Evolutionary conservation across 1,140 invertebrate species (phyloP), one percentile per base, ranked within the genome.

Genomic region (Bombus superbus): DNA sequence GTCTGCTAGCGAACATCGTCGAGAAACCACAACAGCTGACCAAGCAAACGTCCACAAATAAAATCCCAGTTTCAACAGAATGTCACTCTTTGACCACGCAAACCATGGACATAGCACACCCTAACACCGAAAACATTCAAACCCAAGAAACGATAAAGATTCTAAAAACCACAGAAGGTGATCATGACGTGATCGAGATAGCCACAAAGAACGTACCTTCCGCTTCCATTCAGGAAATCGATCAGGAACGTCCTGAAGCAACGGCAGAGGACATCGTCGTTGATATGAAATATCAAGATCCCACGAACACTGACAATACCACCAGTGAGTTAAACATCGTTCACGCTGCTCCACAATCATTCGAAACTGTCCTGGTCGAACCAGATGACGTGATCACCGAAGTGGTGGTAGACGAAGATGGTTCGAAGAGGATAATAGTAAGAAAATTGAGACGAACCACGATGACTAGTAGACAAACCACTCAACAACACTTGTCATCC

Each of bases 361-460:
- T 98, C 91, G 97, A 98, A 92, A 97, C 97, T 2, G 95, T 97
- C 4, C 96, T 98, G 86, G 96, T 97, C 0, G 97, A 98, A 93
- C 97, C 97, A 0, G 97, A 97, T 93, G 97, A 98, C 91, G 95
- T 96, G n/a, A 97, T 96, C 3, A 97, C 97, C 18, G 97, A 98
- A 94, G 97, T 98, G 4, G 96, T 98, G 13, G 97, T 98, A 0
- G 97, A 97, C 89, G 96, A 97, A 42, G 97, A 98, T 94, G 97
- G 97, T n/a, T 97, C 97, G 1, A 98, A 97, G 88, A 96, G 97
- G 87, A 98, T 98, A 82, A 97, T 98, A 73, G 96, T 98, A 0
- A 97, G 96, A 85, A 97, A 97, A 94, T 87, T 95, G 62, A 92
- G 95, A 32, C 88, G 92, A 57, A 95, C 94, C 32, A 83, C 93